Evolutionary conservation across 2,888 invertebrate genomes (phyloP), one percentile per base, ranked within the genome.

Genomic region (Torymus tubicola): DNA sequence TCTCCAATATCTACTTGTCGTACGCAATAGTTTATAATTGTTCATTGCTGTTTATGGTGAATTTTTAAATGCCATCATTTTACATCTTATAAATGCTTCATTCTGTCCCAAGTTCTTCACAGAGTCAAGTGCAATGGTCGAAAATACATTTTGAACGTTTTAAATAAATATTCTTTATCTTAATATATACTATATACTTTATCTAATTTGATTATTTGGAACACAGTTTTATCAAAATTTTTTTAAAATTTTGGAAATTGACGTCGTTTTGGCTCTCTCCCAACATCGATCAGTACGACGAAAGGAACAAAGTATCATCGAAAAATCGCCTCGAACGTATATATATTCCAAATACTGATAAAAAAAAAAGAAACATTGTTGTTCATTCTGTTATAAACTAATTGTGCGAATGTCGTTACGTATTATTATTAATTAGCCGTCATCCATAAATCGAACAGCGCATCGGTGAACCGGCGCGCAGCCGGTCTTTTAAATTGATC

Each of bases 1-100:
- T 24, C 67, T 83, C 75, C 78, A 82, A 74, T 85, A 80, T 82
- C 74, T 85, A 85, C 78, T 78, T 61, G 58, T 81, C 79, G 69
- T 80, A 65, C 52, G 61, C 64, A 83, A 82, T 73, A 81, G 81
- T 71, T 78, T 64, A 63, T 31, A 68, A 50, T 68, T 42, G 42
- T 42, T 42, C 42, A 5, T 42, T 8, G 42, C 42, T 42, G 42
- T 42, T 58, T 69, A 63, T 65, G 63, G 0, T 65, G 14, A 68
- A 42, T 21, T 81, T 81, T n/a, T 42, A 72, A 77, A 72, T 78
- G 64, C 52, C 55, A 78, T 42, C 55, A 63, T 50, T 70, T 67
- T 75, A 63, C 58, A 50, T 71, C 14, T 21, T 72, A 42, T 42
- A 53, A 72, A 78, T 71, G 57, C 64, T 58, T 58, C 16, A 11